Evolutionary conservation across 2,113 vertebrate species (phyloP).

Genomic region (Sporophila hypoxantha): DNA sequence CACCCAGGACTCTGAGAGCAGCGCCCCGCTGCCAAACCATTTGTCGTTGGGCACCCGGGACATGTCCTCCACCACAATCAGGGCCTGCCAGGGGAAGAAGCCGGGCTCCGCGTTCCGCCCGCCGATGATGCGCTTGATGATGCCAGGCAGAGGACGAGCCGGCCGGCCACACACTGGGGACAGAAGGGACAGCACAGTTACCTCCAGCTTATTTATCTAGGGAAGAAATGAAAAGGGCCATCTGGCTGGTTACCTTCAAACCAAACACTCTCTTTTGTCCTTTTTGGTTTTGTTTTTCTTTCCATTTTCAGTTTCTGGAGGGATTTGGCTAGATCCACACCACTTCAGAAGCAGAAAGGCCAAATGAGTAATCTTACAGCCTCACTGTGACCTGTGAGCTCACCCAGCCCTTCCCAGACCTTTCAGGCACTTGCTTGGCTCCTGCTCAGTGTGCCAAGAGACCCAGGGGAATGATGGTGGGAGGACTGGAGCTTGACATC

Average conservation of each 20-base stretch:
- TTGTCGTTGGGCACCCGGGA: conserved; percentile 85
- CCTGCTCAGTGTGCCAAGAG: neutral
- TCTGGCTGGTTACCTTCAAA: neutral
- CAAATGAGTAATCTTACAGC: conserved; percentile 2
- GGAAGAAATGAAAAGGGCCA: neutral
- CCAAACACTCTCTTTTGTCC: neutral
- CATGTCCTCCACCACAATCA: conserved; percentile 87
- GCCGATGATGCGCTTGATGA: conserved; percentile 88
- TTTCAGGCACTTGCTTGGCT: neutral
- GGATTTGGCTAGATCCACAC: neutral
- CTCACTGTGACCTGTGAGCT: neutral
- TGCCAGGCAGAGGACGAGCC: conserved; percentile 68
- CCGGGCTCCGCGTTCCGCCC: conserved; percentile 80
- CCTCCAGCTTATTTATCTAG: neutral
- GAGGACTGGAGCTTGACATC: neutral
- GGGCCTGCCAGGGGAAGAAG: conserved; percentile 92
- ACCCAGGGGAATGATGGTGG: neutral
- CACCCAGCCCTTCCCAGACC: neutral
- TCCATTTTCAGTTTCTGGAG: neutral
- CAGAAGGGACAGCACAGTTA: neutral
- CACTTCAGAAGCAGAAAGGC: neutral
- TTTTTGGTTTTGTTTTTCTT: neutral
- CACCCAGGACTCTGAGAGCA: conserved; percentile 87
- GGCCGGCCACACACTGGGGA: conserved; percentile 78
- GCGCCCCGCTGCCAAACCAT: conserved; percentile 94